These are phyloP conservation scores for Acromyrmex heyeri DNA, from an alignment of 1,140 invertebrate species.

Conservation along the genomic window DNA sequence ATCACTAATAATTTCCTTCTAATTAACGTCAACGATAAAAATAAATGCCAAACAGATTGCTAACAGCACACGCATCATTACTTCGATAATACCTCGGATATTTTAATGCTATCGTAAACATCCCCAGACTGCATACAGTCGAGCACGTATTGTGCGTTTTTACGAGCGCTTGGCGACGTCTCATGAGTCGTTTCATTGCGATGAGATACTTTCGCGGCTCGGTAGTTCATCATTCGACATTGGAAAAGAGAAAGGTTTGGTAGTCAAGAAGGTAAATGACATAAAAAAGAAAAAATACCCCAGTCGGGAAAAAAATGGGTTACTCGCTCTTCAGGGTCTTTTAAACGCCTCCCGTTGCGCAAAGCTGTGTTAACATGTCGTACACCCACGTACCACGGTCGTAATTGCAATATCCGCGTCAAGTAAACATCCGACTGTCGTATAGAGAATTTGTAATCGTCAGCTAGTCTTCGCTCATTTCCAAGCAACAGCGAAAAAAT, in stretches of 20 bases:
- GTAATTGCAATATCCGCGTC: constrained; percentile 37
- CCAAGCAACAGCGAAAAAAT: neutral
- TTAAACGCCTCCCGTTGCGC: constrained; percentile 37
- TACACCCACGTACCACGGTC: constrained; percentile 9
- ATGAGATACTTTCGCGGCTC: constrained; percentile 62
- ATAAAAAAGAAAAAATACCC: constrained; percentile 22
- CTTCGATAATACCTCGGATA: neutral
- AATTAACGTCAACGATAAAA: neutral
- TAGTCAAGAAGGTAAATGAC: constrained; percentile 37
- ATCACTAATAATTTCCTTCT: too few relatives aligned
- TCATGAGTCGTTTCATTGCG: constrained; percentile 62
- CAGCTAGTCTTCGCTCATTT: constrained; percentile 2
- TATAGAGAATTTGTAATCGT: constrained; percentile 23
- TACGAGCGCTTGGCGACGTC: constrained; percentile 65
- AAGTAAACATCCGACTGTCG: constrained; percentile 31
- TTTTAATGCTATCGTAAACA: constrained; percentile 7
- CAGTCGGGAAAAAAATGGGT: constrained; percentile 35
- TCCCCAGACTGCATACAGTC: constrained; percentile 15
- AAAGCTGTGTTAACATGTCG: constrained; percentile 7
- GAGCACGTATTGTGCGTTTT: constrained; percentile 43
- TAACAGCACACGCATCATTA: neutral
- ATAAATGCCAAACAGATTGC: neutral
- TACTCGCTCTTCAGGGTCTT: constrained; percentile 64
- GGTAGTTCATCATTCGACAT: constrained; percentile 50
- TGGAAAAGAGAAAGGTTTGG: constrained; percentile 27